Evolutionary conservation across 2,797 vertebrate species (phyloP).

Genomic region (Acridotheres tristis): DNA sequence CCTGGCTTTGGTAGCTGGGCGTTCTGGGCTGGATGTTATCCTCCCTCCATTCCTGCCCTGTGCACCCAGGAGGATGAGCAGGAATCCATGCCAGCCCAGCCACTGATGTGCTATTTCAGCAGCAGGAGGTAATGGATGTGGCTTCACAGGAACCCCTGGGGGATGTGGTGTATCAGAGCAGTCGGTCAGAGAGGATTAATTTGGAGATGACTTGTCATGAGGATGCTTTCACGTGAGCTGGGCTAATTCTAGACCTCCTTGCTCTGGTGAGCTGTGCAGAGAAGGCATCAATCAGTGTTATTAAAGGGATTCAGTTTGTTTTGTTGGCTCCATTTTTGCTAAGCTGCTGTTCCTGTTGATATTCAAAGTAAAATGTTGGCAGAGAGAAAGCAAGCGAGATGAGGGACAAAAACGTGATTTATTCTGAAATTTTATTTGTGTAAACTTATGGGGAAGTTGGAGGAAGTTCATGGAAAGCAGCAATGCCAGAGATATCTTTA

Average conservation of each 20-base stretch:
- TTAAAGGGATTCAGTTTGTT: slow-evolving; percentile 37
- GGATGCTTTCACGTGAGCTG: slow-evolving; percentile 35
- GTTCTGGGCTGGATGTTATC: background rate
- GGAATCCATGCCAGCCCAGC: background rate
- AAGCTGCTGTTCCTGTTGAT: slow-evolving; percentile 42
- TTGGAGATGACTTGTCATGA: slow-evolving; percentile 47
- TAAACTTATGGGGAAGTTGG: background rate
- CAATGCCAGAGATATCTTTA: slow-evolving; percentile 41
- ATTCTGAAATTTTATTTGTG: background rate
- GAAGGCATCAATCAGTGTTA: slow-evolving; percentile 30
- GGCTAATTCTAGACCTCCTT: slow-evolving; percentile 34
- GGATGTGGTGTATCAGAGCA: slow-evolving; percentile 15
- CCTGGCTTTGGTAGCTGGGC: background rate
- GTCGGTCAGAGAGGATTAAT: slow-evolving; percentile 14
- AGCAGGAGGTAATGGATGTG: slow-evolving; percentile 18
- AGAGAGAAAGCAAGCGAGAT: background rate
- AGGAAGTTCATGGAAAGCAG: slow-evolving; percentile 28
- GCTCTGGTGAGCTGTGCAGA: slow-evolving; percentile 8
- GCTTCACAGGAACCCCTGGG: slow-evolving; percentile 16
- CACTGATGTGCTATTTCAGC: background rate
- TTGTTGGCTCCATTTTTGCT: background rate
- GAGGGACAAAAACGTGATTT: slow-evolving; percentile 28
- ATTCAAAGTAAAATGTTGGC: slow-evolving; percentile 40
- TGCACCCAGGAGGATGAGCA: background rate
- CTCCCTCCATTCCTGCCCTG: background rate